Percentiles rank a stretch among this genome's conserved stretches.
Conservation (phyloP, 1,140 invertebrate species). For the Tribolium madens region DNA sequence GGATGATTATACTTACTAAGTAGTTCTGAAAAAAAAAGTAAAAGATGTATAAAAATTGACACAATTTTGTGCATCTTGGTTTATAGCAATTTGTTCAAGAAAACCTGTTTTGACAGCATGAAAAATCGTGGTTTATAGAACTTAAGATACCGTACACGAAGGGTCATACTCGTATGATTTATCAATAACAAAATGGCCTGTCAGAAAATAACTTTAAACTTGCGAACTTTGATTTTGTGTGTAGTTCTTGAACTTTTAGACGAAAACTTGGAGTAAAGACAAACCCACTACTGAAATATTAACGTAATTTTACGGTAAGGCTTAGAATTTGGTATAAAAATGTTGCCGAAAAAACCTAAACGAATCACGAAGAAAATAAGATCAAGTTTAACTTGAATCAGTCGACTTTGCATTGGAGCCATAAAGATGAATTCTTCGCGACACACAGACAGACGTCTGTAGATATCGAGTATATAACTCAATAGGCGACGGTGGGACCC, state of each 20-base stretch:
- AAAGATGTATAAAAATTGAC: no score
- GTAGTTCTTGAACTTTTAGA: background rate
- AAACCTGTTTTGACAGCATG: slow-evolving; percentile 9
- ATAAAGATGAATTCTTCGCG: slow-evolving; percentile 13
- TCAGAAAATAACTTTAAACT: slow-evolving; percentile 14
- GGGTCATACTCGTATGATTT: slow-evolving; percentile 22
- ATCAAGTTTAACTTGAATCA: background rate
- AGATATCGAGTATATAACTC: slow-evolving; percentile 51
- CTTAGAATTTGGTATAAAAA: background rate
- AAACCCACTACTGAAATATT: slow-evolving; percentile 1
- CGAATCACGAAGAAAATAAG: background rate
- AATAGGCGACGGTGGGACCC: slow-evolving; percentile 48
- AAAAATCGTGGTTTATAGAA: background rate
- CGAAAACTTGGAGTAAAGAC: background rate
- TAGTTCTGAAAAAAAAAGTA: no score
- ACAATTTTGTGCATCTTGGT: no score
- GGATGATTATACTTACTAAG: no score
- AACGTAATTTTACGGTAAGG: slow-evolving; percentile 2
- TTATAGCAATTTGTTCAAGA: background rate
- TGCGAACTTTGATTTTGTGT: slow-evolving; percentile 6
- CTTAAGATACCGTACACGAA: background rate
- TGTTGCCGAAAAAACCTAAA: background rate
- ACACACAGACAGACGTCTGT: slow-evolving; percentile 42
- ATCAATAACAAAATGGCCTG: slow-evolving; percentile 23
- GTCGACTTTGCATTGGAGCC: background rate